Evolutionary conservation across 2,888 invertebrate species (phyloP).

Genomic region (Caenorhabditis panamensis): DNA sequence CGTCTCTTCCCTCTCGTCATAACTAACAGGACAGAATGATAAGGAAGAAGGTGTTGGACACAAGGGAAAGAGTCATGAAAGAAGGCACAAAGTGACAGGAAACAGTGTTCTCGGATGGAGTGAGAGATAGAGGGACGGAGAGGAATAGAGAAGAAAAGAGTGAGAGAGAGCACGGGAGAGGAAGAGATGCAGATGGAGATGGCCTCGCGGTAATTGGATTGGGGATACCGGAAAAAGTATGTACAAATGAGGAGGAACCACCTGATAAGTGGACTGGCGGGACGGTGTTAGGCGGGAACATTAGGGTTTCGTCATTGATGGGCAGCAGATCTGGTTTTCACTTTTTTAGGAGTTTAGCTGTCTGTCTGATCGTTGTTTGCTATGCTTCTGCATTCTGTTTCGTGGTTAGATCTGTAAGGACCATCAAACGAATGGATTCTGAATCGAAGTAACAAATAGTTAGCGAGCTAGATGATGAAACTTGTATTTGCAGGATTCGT

Average conservation of each 20-base stretch:
- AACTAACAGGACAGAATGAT: neutral
- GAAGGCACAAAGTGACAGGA: neutral
- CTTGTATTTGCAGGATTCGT: too few species aligned
- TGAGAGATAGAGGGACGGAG: neutral
- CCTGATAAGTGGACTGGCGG: conserved; percentile 7
- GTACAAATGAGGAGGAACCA: neutral
- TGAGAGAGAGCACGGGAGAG: neutral
- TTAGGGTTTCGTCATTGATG: too few species aligned
- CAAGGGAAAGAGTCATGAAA: neutral
- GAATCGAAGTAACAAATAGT: too few species aligned
- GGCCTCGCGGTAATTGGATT: conserved; percentile 8
- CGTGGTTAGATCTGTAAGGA: too few species aligned
- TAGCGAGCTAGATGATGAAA: too few species aligned
- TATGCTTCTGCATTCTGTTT: too few species aligned
- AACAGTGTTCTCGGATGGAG: neutral
- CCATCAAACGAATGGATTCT: too few species aligned
- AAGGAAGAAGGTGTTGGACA: neutral
- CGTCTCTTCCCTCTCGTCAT: neutral
- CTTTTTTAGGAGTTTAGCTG: too few species aligned
- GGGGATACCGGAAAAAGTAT: neutral
- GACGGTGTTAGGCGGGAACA: neutral
- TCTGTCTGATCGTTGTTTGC: too few species aligned
- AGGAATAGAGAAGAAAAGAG: neutral
- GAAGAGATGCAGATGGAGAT: neutral
- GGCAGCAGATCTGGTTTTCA: too few species aligned